Evolutionary conservation across 2,113 vertebrate species (phyloP).

Genomic region (Cochlearius cochlearius): DNA sequence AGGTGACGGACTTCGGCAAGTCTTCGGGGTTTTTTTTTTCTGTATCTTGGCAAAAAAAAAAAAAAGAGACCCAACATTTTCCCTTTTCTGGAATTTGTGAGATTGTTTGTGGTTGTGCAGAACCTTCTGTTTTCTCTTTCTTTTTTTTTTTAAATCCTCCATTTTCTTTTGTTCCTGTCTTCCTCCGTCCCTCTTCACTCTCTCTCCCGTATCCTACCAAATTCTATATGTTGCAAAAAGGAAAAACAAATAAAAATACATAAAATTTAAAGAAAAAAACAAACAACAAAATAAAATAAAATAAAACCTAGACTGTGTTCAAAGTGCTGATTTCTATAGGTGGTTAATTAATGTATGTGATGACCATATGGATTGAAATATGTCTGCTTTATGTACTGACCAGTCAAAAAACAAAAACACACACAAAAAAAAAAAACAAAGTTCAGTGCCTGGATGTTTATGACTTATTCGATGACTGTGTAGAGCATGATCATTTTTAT

Average conservation of each 20-base stretch:
- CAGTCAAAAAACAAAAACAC: constrained; percentile 78
- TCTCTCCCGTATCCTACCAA: constrained; percentile 8
- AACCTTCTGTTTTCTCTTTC: constrained; percentile 33
- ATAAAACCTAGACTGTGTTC: constrained; percentile 82
- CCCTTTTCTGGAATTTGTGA: constrained; percentile 77
- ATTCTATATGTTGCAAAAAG: constrained; percentile 77
- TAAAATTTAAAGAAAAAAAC: constrained; percentile 23
- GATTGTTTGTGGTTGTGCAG: constrained; percentile 81
- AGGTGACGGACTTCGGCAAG: background rate
- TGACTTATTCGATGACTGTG: constrained; percentile 86
- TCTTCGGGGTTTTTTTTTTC: background rate
- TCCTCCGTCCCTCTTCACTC: constrained; percentile 16
- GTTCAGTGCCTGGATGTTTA: constrained; percentile 98
- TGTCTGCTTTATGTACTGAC: constrained; percentile 88
- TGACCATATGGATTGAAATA: constrained; percentile 84
- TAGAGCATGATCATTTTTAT: constrained; percentile 98
- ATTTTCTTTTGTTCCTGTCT: constrained; percentile 2
- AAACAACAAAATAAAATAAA: constrained; percentile 66
- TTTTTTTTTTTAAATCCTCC: background rate
- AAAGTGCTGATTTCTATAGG: constrained; percentile 87
- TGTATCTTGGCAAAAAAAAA: constrained; percentile 34
- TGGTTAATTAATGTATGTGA: constrained; percentile 90
- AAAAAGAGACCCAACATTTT: background rate
- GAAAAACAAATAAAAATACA: constrained; percentile 38
- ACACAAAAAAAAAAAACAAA: constrained; percentile 53